Conservation (phyloP, 2,888 invertebrate species). For the Siphonodentalium dalli region DNA sequence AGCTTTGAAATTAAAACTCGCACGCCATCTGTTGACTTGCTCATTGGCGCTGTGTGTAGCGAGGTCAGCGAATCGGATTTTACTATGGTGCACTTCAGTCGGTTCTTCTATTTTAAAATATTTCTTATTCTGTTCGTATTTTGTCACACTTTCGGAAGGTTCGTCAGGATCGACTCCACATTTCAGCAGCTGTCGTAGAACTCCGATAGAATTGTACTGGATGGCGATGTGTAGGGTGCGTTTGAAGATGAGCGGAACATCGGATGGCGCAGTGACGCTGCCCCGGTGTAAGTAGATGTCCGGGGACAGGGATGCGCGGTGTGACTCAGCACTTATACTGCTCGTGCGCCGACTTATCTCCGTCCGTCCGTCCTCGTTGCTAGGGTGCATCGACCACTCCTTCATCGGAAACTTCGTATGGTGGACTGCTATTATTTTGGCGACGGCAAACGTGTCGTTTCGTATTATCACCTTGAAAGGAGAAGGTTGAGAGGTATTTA, state of each 20-base stretch:
- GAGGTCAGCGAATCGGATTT: conserved; percentile 7
- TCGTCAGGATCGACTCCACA: conserved; percentile 71
- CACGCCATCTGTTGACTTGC: background rate
- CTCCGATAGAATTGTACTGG: conserved; percentile 70
- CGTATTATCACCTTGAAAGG: conserved; percentile 68
- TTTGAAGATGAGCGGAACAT: conserved; percentile 67
- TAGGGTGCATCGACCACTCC: conserved; percentile 28
- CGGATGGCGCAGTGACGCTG: conserved; percentile 54
- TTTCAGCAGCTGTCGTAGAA: conserved; percentile 69
- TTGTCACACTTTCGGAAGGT: conserved; percentile 59
- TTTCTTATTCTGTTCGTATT: conserved; percentile 16
- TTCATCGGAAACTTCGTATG: conserved; percentile 63
- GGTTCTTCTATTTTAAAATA: background rate
- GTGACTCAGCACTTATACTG: conserved; percentile 62
- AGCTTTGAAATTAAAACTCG: conserved; percentile 38
- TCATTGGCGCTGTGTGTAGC: background rate
- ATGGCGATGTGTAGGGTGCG: conserved; percentile 72
- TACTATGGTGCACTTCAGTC: conserved; percentile 7
- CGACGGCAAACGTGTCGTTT: conserved; percentile 68
- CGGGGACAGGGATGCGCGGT: too few species aligned
- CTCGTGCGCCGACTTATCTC: conserved; percentile 62
- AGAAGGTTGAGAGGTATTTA: too few species aligned
- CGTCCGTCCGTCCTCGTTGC: conserved; percentile 48
- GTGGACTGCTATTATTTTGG: conserved; percentile 69
- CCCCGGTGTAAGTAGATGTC: conserved; percentile 53